phyloP scores from a whole-genome alignment of 2,888 invertebrate genomes.

The Lymantria monacha region DNA sequence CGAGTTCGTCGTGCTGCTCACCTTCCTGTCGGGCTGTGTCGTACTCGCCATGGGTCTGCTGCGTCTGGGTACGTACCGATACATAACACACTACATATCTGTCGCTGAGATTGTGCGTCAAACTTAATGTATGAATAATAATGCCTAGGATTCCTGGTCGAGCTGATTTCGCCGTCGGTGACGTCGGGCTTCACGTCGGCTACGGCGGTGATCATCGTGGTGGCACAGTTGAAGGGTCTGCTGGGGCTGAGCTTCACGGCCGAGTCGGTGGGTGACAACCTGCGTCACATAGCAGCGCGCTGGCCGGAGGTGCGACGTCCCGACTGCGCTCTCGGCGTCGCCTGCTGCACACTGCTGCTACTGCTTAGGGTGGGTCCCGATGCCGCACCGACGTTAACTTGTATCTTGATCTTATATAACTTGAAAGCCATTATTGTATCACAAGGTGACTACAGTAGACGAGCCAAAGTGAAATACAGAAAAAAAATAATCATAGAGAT shows the following conservation, averaged over 20 bases:
- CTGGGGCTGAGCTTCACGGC: slow-evolving; percentile 87
- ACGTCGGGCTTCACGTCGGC: slow-evolving; percentile 93
- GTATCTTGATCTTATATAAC: no score
- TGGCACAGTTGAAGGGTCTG: slow-evolving; percentile 88
- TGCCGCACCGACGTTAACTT: neutral
- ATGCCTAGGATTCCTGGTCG: slow-evolving; percentile 88
- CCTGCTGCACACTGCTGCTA: slow-evolving; percentile 85
- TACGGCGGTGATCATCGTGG: slow-evolving; percentile 89
- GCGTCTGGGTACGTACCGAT: slow-evolving; percentile 86
- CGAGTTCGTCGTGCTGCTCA: slow-evolving; percentile 88
- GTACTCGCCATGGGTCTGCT: slow-evolving; percentile 91
- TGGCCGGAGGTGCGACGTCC: slow-evolving; percentile 75
- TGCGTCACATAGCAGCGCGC: slow-evolving; percentile 71
- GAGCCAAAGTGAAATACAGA: no score
- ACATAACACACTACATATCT: no score
- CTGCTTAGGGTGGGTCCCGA: slow-evolving; percentile 83
- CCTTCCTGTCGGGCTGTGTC: slow-evolving; percentile 89
- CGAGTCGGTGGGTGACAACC: slow-evolving; percentile 85
- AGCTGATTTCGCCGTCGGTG: slow-evolving; percentile 91
- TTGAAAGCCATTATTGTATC: no score
- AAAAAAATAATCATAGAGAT: no score
- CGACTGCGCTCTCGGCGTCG: slow-evolving; percentile 85
- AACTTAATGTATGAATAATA: no score
- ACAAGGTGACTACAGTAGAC: no score
- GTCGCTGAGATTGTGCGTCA: no score